These are phyloP conservation scores for Tinamus major DNA, from an alignment of 2,797 vertebrate species.

Conservation along the genomic window DNA sequence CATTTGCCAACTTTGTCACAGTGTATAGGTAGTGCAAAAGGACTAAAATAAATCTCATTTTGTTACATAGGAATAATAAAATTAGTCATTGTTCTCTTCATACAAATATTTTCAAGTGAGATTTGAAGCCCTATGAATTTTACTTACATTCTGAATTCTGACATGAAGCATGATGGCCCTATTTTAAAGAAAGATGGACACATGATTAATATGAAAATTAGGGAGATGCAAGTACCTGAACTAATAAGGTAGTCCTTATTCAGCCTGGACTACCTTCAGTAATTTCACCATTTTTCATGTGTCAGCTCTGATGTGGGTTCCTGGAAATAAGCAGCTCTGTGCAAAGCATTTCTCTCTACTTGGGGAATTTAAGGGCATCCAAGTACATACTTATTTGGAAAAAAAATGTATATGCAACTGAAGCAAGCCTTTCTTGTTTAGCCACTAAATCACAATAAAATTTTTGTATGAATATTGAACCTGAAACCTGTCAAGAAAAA, in stretches of 20 bases:
- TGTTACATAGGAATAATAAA: slow-evolving; percentile 75
- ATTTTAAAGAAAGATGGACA: slow-evolving; percentile 87
- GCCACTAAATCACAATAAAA: slow-evolving; percentile 78
- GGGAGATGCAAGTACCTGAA: slow-evolving; percentile 95
- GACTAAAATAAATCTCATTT: slow-evolving; percentile 49
- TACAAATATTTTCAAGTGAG: slow-evolving; percentile 85
- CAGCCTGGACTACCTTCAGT: slow-evolving; percentile 90
- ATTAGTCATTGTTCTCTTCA: slow-evolving; percentile 75
- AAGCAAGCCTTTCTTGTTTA: slow-evolving; percentile 70
- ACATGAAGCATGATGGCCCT: slow-evolving; percentile 83
- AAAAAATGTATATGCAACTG: slow-evolving; percentile 70
- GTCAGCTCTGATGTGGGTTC: slow-evolving; percentile 91
- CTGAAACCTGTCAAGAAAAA: slow-evolving; percentile 74
- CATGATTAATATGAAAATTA: slow-evolving; percentile 99
- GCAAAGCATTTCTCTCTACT: slow-evolving; percentile 84
- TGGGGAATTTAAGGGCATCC: slow-evolving; percentile 83
- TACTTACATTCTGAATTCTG: slow-evolving; percentile 89
- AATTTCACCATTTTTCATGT: slow-evolving; percentile 98
- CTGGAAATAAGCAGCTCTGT: slow-evolving; percentile 82
- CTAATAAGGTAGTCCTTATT: slow-evolving; percentile 97
- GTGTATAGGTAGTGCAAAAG: background rate
- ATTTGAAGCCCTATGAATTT: slow-evolving; percentile 87
- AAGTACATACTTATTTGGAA: slow-evolving; percentile 77
- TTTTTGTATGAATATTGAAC: slow-evolving; percentile 64
- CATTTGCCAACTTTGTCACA: slow-evolving; percentile 5